Conservation (phyloP, 2,888 invertebrate species). For the Habroteleia sp. region DNA sequence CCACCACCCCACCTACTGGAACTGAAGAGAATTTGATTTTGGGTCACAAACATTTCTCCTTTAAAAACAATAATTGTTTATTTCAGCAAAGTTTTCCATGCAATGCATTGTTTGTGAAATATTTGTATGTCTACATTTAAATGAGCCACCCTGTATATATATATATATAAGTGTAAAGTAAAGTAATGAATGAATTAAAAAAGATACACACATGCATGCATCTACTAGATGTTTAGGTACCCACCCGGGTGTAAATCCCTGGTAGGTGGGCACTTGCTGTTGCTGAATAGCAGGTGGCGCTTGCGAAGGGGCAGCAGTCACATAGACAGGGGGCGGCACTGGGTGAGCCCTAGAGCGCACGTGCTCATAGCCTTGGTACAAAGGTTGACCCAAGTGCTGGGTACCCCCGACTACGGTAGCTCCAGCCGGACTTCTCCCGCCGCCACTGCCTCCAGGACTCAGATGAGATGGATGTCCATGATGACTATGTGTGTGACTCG, state of each 20-base stretch:
- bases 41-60: too few species aligned
- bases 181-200: slow-evolving; percentile 72
- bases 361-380: slow-evolving; percentile 83
- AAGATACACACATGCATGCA: slow-evolving; percentile 81
- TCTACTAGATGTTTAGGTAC: slow-evolving; percentile 81
- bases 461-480: slow-evolving; percentile 77
- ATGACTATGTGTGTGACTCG: slow-evolving; percentile 78
- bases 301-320: slow-evolving; percentile 83
- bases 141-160: neutral
- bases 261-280: slow-evolving; percentile 81
- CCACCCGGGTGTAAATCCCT: slow-evolving; percentile 81
- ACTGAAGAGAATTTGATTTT: too few species aligned
- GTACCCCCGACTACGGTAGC: slow-evolving; percentile 81
- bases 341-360: slow-evolving; percentile 79
- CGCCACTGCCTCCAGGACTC: slow-evolving; percentile 75
- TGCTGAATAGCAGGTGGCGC: slow-evolving; percentile 78
- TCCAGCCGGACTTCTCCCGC: slow-evolving; percentile 76
- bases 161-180: slow-evolving; percentile 4
- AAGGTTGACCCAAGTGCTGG: slow-evolving; percentile 84
- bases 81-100: too few species aligned
- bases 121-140: too few species aligned
- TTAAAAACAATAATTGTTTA: too few species aligned
- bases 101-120: too few species aligned
- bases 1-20: too few species aligned
- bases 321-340: slow-evolving; percentile 87